Conservation (phyloP, 2,888 invertebrate genomes). For the Phorcus lineatus region DNA sequence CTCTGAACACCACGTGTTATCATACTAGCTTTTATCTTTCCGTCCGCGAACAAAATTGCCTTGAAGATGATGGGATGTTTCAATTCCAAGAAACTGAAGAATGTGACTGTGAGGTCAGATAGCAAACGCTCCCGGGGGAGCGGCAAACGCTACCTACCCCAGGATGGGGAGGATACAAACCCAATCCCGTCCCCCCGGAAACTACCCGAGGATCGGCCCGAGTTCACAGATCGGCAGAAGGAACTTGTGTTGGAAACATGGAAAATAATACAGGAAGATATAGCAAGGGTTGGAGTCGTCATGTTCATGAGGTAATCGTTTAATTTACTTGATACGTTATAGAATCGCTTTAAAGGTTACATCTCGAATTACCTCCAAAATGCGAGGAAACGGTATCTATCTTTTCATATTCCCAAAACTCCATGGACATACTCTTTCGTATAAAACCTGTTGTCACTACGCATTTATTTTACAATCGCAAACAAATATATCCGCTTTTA, state of each 20-base stretch:
- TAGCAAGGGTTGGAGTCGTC: slow-evolving; percentile 62
- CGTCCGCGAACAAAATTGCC: background rate
- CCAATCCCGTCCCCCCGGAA: slow-evolving; percentile 31
- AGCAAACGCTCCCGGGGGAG: background rate
- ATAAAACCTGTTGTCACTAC: too few species aligned
- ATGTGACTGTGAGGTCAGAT: slow-evolving; percentile 37
- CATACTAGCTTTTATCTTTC: background rate
- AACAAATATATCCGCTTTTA: too few species aligned
- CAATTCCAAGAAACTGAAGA: slow-evolving; percentile 48
- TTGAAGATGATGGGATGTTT: slow-evolving; percentile 47
- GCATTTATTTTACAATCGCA: too few species aligned
- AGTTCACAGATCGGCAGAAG: slow-evolving; percentile 60
- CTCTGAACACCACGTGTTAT: background rate
- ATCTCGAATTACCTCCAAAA: too few species aligned
- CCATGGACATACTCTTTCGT: too few species aligned
- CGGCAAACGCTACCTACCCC: slow-evolving; percentile 37
- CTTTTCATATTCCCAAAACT: too few species aligned
- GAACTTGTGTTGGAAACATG: slow-evolving; percentile 59
- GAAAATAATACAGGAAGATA: slow-evolving; percentile 60
- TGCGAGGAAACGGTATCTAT: too few species aligned
- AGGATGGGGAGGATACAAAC: slow-evolving; percentile 36
- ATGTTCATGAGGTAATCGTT: slow-evolving; percentile 64
- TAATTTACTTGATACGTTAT: too few species aligned
- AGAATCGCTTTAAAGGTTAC: too few species aligned
- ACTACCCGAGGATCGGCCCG: slow-evolving; percentile 42